These are phyloP conservation scores for Poeciliopsis turrubarensis DNA, from an alignment of 2,113 vertebrate genomes.

Conservation along the genomic window DNA sequence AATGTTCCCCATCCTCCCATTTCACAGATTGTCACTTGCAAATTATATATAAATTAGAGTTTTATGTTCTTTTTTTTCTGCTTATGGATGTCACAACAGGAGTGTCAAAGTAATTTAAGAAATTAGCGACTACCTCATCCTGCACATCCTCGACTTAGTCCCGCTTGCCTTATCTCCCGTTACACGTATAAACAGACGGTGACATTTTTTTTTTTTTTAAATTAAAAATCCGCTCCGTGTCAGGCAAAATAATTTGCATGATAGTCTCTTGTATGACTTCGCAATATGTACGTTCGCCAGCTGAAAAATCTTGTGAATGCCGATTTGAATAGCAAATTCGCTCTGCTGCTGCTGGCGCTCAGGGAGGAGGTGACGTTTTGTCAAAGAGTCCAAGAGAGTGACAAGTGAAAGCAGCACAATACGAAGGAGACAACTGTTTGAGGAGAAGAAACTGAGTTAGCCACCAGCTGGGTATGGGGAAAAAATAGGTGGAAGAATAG, in stretches of 20 bases:
- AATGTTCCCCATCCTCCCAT: constrained; percentile 6
- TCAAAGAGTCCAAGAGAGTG: constrained; percentile 36
- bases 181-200: constrained; percentile 5
- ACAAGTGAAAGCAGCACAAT: constrained; percentile 13
- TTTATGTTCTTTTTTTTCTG: neutral
- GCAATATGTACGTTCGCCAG: constrained; percentile 5
- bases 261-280: constrained; percentile 8
- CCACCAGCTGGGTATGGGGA: constrained; percentile 6
- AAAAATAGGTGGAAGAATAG: neutral
- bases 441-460: neutral
- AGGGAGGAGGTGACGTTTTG: constrained; percentile 42
- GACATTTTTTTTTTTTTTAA: neutral
- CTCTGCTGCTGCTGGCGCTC: constrained; percentile 17
- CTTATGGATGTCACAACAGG: neutral
- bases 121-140: neutral
- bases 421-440: constrained; percentile 1
- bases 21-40: constrained; percentile 31
- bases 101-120: neutral
- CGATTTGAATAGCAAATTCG: constrained; percentile 65
- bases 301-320: constrained; percentile 13
- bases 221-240: neutral
- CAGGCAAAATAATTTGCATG: constrained; percentile 39
- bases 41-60: constrained; percentile 7
- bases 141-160: neutral
- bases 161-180: neutral